Evolutionary conservation across 2,113 vertebrate genomes (phyloP), one percentile per base, ranked within the genome.

Genomic region (Probosciger aterrimus): DNA sequence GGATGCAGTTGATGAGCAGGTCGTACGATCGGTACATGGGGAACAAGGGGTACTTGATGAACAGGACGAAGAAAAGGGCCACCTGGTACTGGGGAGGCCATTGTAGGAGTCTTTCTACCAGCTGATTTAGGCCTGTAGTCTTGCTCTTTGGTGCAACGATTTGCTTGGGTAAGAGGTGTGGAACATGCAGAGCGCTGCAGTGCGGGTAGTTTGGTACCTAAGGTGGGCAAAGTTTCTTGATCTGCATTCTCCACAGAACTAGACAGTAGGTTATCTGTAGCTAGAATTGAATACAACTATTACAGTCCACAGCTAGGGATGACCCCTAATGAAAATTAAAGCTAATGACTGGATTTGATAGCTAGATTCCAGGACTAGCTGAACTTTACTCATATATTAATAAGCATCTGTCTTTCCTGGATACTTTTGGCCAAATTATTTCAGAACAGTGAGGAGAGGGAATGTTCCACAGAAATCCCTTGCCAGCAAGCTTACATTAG

Each of bases 1-100:
- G 99, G 99, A 97, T 99, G 99, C 82, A 99, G 97, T 96, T 99
- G 99, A 82, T 99, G 99, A 89, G 99, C 96, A 77, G 99, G 99
- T 43, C 99, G 98, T 85, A 99, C 99, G 84, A 99, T 97, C 7
- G 99, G 99, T 49, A 99, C 98, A 64, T 99, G 99, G 86, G 99
- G 98, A 62, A 99, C 98, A 89, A 99, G 98, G 37, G 99, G 99
- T 43, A 99, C 98, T n/a, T 99, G 99, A 96, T 99, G 99, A 92
- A 99, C 96, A 23, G 99, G 99, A 79, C 99, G 98, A 86, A 99
- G 98, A 35, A 98, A 99, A 81, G 99, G 97, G 25, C 99, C 98
- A 81, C 98, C 97, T 43, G 98, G 97, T 65, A 99, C 98, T 47
- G 98, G 98, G 70, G 99, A 98, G 64, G 98, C 97, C 96, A 99